Evolutionary conservation across 2,888 invertebrate species (phyloP), one percentile per base, ranked within the genome.

Genomic region (Morinoia aosen): DNA sequence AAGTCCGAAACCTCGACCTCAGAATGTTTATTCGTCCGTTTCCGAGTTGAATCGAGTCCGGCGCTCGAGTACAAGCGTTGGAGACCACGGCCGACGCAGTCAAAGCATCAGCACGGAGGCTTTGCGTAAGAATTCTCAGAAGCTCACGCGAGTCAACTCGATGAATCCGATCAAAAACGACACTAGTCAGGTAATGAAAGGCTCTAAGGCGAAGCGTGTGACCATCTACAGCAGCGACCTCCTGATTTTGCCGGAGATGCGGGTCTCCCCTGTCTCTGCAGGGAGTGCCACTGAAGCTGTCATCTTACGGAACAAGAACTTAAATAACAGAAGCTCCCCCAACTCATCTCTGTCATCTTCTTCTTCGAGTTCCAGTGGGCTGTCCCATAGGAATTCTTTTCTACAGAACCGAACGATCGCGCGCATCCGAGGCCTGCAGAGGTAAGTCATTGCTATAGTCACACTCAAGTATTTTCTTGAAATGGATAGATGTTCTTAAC

Each of bases 381-480:
- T 57, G 10, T 93, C 57, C 19, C 93, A 14, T 25, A 39, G 93
- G 14, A 39, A 93, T n/a, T 57, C 56, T 56, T 56, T 58, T 39
- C 93, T 93, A 48, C 93, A 93, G 57, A 93, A 93, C 40, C 93
- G 93, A 93, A 93, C 93, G 12, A 57, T 93, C 56, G 93, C 93
- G 5, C 93, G 93, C n/a, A 93, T 93, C 33, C 56, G 93, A 93
- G 93, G 93, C 5, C 33, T 93, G 93, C 93, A 93, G 57, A 93
- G 93, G 93, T 93, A 93, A 57, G 93, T 90, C 11, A 39, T 39
- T 40, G 8, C 19, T 40, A 48, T 48, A 39, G 39, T 90, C 12
- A 33, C 25, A 33, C 76, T 33, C 8, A 76, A 76, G 25, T 25
- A 76, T 8, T 3, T 25, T 76, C 76, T 76, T 76, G 33, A 33